These are phyloP conservation scores for Parapsyche elsis DNA, from an alignment of 1,140 invertebrate species.

Conservation along the genomic window DNA sequence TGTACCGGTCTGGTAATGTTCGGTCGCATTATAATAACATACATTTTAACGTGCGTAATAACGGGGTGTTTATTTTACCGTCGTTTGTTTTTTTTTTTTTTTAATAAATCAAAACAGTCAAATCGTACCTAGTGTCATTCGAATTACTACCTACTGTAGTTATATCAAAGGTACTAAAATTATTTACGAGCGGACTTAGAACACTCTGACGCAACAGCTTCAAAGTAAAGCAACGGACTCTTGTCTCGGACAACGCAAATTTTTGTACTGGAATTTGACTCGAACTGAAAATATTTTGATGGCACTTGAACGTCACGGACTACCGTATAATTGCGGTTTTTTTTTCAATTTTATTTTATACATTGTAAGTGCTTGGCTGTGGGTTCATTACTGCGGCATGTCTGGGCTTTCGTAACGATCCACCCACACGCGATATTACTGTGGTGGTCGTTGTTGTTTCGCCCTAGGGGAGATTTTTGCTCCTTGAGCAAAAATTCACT, in stretches of 20 bases:
- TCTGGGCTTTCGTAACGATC: conserved; percentile 49
- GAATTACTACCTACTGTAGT: too few species aligned
- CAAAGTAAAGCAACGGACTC: too few species aligned
- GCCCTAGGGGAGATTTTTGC: neutral
- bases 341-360: conserved; percentile 3
- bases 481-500: conserved; percentile 35
- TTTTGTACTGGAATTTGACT: too few species aligned
- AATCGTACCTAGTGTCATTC: neutral
- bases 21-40: conserved; percentile 32
- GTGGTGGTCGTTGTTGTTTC: conserved; percentile 20
- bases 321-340: conserved; percentile 5
- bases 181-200: too few species aligned
- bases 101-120: neutral
- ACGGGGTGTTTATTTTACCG: conserved; percentile 18
- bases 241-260: too few species aligned
- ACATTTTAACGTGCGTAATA: conserved; percentile 29
- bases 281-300: too few species aligned
- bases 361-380: neutral
- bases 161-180: too few species aligned
- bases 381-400: conserved; percentile 52
- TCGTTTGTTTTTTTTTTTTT: neutral
- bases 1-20: conserved; percentile 6
- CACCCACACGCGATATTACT: conserved; percentile 51
- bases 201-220: too few species aligned
- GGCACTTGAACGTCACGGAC: neutral